A percentile compares a stretch with the other conserved stretches of the same genome.
These are phyloP conservation scores for Lordiphosa collinella DNA, from an alignment of 1,140 invertebrate genomes.

Conservation along the genomic window DNA sequence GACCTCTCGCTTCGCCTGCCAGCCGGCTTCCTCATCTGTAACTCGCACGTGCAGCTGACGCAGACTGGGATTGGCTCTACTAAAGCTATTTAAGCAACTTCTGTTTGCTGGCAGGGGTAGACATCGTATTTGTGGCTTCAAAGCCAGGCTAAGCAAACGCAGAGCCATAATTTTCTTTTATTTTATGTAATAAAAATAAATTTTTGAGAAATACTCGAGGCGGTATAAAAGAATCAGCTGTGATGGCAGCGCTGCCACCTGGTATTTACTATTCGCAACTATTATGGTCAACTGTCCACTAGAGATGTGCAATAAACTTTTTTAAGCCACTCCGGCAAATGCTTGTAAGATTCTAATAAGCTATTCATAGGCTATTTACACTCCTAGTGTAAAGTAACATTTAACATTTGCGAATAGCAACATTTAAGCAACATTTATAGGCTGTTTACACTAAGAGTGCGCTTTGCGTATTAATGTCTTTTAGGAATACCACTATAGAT, in stretches of 20 bases:
- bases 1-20: slow-evolving; percentile 43
- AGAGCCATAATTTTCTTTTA: slow-evolving; percentile 42
- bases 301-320: too few species aligned
- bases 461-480: too few species aligned
- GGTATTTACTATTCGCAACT: too few species aligned
- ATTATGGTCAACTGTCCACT: too few species aligned
- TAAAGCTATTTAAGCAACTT: not conserved
- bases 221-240: slow-evolving; percentile 27
- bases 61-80: not conserved
- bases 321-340: too few species aligned
- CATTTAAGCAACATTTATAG: too few species aligned
- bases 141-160: slow-evolving; percentile 35
- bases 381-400: too few species aligned
- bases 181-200: slow-evolving; percentile 51
- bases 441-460: too few species aligned
- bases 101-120: slow-evolving; percentile 8
- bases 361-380: too few species aligned
- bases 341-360: too few species aligned
- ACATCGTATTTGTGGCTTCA: slow-evolving; percentile 23
- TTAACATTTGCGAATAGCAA: too few species aligned
- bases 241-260: slow-evolving; percentile 9
- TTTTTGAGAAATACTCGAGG: slow-evolving; percentile 16
- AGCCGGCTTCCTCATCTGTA: slow-evolving; percentile 59
- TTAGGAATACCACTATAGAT: too few species aligned
- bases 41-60: slow-evolving; percentile 53